phyloP scores from a whole-genome alignment of 2,113 vertebrate genomes.

The Pandion haliaetus region DNA sequence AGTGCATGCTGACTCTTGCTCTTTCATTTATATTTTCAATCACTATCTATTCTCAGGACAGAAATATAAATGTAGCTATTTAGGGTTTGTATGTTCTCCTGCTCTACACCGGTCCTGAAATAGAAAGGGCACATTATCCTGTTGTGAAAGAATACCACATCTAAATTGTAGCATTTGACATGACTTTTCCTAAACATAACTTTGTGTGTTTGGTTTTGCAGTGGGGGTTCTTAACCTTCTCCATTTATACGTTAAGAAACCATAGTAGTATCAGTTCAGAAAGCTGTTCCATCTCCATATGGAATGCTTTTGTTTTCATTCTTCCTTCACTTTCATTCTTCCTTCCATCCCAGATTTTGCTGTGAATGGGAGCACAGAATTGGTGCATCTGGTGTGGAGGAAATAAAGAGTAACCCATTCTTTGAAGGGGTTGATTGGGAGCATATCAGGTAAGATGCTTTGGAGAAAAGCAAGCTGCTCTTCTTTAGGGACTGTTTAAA shows the following conservation, averaged over 20 bases:
- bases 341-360: slow-evolving; percentile 88
- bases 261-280: not conserved
- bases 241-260: not conserved
- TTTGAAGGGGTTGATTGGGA: slow-evolving; percentile 99
- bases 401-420: slow-evolving; percentile 94
- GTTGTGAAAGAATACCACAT: not conserved
- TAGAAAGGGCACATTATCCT: not conserved
- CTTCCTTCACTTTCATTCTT: slow-evolving; percentile 57
- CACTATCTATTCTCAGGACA: not conserved
- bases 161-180: not conserved
- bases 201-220: not conserved
- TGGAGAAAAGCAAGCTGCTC: not conserved
- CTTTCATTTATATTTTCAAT: not conserved
- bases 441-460: slow-evolving; percentile 90
- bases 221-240: not conserved
- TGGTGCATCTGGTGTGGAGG: slow-evolving; percentile 89
- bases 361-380: slow-evolving; percentile 96
- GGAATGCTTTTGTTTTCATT: slow-evolving; percentile 33
- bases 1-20: not conserved
- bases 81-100: not conserved
- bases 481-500: not conserved
- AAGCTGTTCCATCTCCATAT: slow-evolving; percentile 27
- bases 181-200: not conserved
- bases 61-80: not conserved
- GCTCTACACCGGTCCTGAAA: not conserved